Conservation (phyloP, 2,888 invertebrate species). For the Vannuccia rotundouncinata region DNA sequence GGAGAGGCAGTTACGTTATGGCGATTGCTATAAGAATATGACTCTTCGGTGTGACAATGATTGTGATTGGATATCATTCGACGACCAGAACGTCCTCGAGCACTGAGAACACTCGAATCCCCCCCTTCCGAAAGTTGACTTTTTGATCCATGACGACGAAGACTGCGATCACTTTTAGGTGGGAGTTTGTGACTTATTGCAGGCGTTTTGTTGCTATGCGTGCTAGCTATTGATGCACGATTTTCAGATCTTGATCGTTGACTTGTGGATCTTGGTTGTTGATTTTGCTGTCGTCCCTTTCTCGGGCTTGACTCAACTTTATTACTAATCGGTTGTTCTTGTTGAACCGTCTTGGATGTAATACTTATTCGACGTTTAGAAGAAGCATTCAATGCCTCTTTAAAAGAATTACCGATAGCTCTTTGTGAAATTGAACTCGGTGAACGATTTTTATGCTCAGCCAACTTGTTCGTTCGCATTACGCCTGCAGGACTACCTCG, state of each 20-base stretch:
- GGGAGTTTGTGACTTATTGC: neutral
- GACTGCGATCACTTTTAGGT: neutral
- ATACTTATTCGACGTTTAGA: conserved; percentile 12
- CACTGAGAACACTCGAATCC: neutral
- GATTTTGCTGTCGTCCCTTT: neutral
- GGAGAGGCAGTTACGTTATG: neutral
- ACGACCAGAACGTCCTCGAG: neutral
- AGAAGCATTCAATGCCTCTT: neutral
- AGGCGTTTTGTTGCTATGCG: neutral
- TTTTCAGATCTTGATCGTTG: conserved; percentile 6
- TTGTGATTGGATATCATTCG: neutral
- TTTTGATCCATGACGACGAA: neutral
- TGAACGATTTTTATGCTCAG: neutral
- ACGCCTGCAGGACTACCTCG: neutral
- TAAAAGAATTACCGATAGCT: neutral
- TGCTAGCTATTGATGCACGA: conserved; percentile 1
- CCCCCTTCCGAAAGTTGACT: neutral
- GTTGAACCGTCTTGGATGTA: neutral
- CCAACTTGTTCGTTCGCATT: neutral
- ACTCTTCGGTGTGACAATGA: neutral
- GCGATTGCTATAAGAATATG: neutral
- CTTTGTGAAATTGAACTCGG: neutral
- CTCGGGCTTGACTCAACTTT: conserved; percentile 7
- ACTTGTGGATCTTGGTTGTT: neutral
- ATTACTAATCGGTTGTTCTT: neutral